Evolutionary conservation across 2,113 vertebrate genomes (phyloP).

Genomic region (Hystrix brachyura): DNA sequence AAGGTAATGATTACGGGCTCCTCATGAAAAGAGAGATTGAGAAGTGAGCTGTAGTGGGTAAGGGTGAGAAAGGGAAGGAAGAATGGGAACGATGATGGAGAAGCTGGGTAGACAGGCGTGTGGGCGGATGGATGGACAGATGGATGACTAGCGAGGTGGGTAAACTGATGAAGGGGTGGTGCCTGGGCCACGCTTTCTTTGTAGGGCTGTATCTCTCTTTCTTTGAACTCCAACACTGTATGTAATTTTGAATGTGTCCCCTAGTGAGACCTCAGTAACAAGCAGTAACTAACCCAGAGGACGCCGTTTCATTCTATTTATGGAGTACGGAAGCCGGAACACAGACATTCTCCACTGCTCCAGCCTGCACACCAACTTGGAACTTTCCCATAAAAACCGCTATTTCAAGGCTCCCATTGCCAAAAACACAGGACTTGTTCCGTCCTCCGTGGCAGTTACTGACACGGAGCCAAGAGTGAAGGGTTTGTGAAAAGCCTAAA

Average conservation of each 20-base stretch:
- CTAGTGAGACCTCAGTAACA: neutral
- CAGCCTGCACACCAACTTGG: neutral
- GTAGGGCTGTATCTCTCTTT: neutral
- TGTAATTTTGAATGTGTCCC: neutral
- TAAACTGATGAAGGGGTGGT: neutral
- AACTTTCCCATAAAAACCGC: neutral
- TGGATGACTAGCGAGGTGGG: neutral
- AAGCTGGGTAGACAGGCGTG: neutral
- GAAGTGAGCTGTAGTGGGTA: neutral
- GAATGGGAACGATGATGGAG: neutral
- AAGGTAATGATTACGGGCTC: neutral
- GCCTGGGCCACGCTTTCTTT: neutral
- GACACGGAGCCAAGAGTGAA: neutral
- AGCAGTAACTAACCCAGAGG: neutral
- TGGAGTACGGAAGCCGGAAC: neutral
- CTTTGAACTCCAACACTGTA: neutral
- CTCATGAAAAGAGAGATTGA: conserved; percentile 30
- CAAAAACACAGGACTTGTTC: neutral
- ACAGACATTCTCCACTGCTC: neutral
- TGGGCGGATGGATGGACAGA: neutral
- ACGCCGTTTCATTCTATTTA: neutral
- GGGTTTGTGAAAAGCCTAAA: neutral
- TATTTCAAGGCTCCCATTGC: neutral
- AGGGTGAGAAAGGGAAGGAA: neutral
- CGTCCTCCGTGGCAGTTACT: neutral